Evolutionary conservation across 2,113 vertebrate genomes (phyloP).

Genomic region (Vulpes vulpes): DNA sequence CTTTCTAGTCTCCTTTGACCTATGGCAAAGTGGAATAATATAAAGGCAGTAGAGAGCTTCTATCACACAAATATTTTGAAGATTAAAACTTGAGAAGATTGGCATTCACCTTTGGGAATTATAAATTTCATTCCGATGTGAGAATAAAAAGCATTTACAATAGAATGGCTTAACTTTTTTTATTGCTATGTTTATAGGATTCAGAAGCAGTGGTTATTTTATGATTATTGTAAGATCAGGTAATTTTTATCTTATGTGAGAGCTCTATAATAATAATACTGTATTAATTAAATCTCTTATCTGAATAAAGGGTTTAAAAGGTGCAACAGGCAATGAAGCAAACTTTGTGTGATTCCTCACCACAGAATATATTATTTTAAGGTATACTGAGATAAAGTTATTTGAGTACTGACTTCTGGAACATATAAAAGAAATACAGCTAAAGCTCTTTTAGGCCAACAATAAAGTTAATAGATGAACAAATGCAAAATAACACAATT

Average conservation of each 20-base stretch:
- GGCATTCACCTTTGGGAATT: constrained; percentile 45
- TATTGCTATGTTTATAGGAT: constrained; percentile 77
- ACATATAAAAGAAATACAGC: constrained; percentile 44
- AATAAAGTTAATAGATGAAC: constrained; percentile 57
- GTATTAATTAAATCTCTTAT: constrained; percentile 72
- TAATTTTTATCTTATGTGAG: constrained; percentile 78
- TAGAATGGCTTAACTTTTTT: constrained; percentile 64
- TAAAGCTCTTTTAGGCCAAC: constrained; percentile 63
- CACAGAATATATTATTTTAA: constrained; percentile 59
- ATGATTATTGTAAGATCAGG: constrained; percentile 71
- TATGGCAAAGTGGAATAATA: neutral
- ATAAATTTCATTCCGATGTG: constrained; percentile 52
- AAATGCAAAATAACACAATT: constrained; percentile 59
- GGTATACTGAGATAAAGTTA: constrained; percentile 64
- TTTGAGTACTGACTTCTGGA: constrained; percentile 1
- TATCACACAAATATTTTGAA: constrained; percentile 45
- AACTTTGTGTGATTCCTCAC: neutral
- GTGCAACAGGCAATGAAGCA: neutral
- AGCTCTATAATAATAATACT: constrained; percentile 70
- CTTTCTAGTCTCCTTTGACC: constrained; percentile 30
- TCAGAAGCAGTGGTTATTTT: constrained; percentile 77
- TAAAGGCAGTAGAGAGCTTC: neutral
- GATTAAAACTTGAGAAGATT: constrained; percentile 55
- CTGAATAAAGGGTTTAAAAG: constrained; percentile 60
- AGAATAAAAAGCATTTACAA: constrained; percentile 40